Conservation (phyloP, 2,888 invertebrate genomes). For the Drosophila mulleri region DNA sequence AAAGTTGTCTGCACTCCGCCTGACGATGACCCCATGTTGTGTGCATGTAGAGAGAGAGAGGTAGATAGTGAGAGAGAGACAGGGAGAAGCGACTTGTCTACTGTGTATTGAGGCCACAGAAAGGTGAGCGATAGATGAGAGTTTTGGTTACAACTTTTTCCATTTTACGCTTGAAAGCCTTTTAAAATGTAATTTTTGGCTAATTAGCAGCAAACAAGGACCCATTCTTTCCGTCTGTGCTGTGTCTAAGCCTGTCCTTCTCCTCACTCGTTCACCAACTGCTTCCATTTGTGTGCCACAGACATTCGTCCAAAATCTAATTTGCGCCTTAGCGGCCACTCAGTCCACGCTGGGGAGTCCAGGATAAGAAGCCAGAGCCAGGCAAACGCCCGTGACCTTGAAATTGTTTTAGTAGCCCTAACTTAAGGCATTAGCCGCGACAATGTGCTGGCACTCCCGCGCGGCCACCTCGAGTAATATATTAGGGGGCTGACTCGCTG, state of each 20-base stretch:
- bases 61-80: neutral
- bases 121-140: constrained; percentile 25
- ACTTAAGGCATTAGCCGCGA: constrained; percentile 64
- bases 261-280: constrained; percentile 2
- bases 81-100: too few relatives aligned
- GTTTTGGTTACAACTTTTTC: constrained; percentile 71
- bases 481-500: constrained; percentile 32
- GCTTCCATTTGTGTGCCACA: constrained; percentile 37
- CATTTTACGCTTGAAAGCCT: constrained; percentile 81
- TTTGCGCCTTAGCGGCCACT: constrained; percentile 71
- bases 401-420: constrained; percentile 65
- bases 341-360: constrained; percentile 47
- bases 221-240: constrained; percentile 16
- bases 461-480: constrained; percentile 38
- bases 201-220: constrained; percentile 80
- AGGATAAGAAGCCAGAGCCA: constrained; percentile 53
- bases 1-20: constrained; percentile 61
- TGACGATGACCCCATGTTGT: constrained; percentile 61
- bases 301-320: constrained; percentile 66
- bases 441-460: constrained; percentile 56
- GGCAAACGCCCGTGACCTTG: constrained; percentile 44
- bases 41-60: constrained; percentile 27
- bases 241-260: neutral
- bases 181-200: constrained; percentile 81
- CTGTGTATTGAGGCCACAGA: neutral